Evolutionary conservation across 2,888 invertebrate genomes (phyloP).

Genomic region (Podabrus alpinus): DNA sequence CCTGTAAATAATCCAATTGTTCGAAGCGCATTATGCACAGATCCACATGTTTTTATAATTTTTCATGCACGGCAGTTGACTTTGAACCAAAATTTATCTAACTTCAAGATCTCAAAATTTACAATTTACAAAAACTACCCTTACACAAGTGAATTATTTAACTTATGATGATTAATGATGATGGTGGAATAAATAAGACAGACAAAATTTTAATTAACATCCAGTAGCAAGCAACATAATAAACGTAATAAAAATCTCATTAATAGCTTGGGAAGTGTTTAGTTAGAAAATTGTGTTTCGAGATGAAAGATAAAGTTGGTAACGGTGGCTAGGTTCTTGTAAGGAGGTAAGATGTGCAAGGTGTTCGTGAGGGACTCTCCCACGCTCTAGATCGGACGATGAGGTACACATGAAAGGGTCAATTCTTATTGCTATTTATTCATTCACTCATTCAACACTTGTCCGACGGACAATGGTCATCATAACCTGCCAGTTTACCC

Average conservation of each 20-base stretch:
- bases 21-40: background rate
- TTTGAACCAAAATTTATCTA: background rate
- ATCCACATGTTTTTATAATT: background rate
- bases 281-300: slow-evolving; percentile 17
- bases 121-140: background rate
- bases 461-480: slow-evolving; percentile 41
- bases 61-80: background rate
- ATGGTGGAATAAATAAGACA: background rate
- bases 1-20: slow-evolving; percentile 25
- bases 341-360: slow-evolving; percentile 45
- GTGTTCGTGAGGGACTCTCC: slow-evolving; percentile 56
- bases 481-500: slow-evolving; percentile 32
- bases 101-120: background rate
- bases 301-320: slow-evolving; percentile 22
- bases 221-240: background rate
- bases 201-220: background rate
- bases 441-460: slow-evolving; percentile 33
- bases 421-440: slow-evolving; percentile 33
- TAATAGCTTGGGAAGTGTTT: slow-evolving; percentile 22
- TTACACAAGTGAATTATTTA: background rate
- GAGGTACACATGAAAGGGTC: slow-evolving; percentile 38
- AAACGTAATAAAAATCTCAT: slow-evolving; percentile 12
- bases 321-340: slow-evolving; percentile 36
- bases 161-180: background rate
- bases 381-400: slow-evolving; percentile 58